These are phyloP conservation scores for Ptychoptera contaminata DNA, from an alignment of 2,888 invertebrate genomes.

Conservation along the genomic window DNA sequence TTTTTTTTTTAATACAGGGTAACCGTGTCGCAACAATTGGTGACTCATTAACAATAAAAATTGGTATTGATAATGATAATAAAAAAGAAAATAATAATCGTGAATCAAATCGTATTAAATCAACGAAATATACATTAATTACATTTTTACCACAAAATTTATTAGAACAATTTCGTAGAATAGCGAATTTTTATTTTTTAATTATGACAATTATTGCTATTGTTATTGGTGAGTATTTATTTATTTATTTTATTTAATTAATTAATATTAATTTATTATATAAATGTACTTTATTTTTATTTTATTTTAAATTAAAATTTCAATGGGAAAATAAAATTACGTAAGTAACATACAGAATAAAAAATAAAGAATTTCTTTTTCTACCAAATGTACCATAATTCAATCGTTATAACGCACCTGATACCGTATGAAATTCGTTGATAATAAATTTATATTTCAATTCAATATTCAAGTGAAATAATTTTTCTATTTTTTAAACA, in stretches of 20 bases:
- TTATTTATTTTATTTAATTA: neutral
- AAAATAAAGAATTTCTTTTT: too few relatives aligned
- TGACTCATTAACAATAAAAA: slow-evolving; percentile 43
- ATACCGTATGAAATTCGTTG: too few relatives aligned
- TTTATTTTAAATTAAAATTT: too few relatives aligned
- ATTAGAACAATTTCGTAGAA: slow-evolving; percentile 64
- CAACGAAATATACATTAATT: slow-evolving; percentile 58
- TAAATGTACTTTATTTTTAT: neutral
- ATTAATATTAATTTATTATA: neutral
- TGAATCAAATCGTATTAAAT: slow-evolving; percentile 40
- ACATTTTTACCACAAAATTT: slow-evolving; percentile 71
- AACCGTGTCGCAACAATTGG: slow-evolving; percentile 40
- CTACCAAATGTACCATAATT: too few relatives aligned
- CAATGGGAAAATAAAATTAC: too few relatives aligned
- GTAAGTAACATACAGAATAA: too few relatives aligned
- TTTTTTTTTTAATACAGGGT: slow-evolving; percentile 32
- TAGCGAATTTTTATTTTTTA: slow-evolving; percentile 76
- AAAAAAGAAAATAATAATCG: slow-evolving; percentile 20
- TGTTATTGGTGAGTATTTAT: slow-evolving; percentile 36
- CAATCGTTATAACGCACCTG: too few relatives aligned
- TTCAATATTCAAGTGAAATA: too few relatives aligned
- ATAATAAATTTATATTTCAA: too few relatives aligned
- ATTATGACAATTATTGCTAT: slow-evolving; percentile 54
- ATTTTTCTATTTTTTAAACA: too few relatives aligned
- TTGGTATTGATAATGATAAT: slow-evolving; percentile 34